phyloP scores from a whole-genome alignment of 2,888 invertebrate species.

The Athrips mouffetella region DNA sequence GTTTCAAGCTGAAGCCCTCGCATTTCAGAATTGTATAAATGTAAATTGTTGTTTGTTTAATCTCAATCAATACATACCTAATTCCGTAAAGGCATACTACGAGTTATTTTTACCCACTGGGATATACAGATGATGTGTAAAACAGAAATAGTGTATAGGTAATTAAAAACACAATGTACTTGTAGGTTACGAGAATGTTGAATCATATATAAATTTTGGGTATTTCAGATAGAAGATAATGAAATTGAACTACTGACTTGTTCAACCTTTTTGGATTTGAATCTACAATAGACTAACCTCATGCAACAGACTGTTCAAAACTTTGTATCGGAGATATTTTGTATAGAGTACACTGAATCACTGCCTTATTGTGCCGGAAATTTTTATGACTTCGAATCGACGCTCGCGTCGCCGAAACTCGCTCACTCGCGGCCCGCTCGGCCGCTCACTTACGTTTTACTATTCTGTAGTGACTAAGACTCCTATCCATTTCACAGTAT shows the following conservation, averaged over 20 bases:
- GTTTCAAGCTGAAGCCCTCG: constrained; percentile 61
- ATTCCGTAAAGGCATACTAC: constrained; percentile 43
- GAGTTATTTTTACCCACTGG: constrained; percentile 64
- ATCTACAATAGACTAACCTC: constrained; percentile 75
- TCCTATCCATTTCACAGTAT: not conserved
- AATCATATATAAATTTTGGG: constrained; percentile 67
- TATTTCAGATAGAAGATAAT: constrained; percentile 72
- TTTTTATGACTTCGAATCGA: constrained; percentile 31
- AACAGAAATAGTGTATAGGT: constrained; percentile 70
- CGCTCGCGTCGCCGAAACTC: no score
- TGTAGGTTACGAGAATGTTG: constrained; percentile 76
- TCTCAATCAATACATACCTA: constrained; percentile 30
- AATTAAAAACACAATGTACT: constrained; percentile 71
- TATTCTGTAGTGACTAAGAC: not conserved
- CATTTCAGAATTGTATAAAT: constrained; percentile 66
- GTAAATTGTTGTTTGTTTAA: constrained; percentile 41
- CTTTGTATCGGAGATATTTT: constrained; percentile 74
- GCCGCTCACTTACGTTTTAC: not conserved
- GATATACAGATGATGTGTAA: constrained; percentile 68
- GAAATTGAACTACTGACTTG: constrained; percentile 64
- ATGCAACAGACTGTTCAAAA: constrained; percentile 75
- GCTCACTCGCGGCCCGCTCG: not conserved
- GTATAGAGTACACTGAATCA: constrained; percentile 75
- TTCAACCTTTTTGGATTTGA: constrained; percentile 77
- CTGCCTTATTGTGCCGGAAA: constrained; percentile 77